Evolutionary conservation across 2,888 invertebrate species (phyloP).

Genomic region (Cantharis rustica): DNA sequence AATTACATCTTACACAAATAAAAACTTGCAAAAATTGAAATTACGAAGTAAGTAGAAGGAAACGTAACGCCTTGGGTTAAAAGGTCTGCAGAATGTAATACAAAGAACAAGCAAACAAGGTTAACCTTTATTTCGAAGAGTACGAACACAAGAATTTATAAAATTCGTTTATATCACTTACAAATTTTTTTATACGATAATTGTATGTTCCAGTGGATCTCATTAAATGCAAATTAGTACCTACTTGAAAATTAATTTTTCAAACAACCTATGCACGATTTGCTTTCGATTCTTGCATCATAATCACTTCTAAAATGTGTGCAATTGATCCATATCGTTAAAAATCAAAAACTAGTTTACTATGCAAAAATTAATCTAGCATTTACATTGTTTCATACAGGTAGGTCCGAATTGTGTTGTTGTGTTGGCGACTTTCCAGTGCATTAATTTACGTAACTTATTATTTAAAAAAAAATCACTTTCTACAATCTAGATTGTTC

Average conservation of each 20-base stretch:
- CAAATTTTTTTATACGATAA: not conserved
- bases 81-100: not conserved
- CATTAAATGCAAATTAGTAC: not conserved
- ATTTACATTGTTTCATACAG: not conserved
- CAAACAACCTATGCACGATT: not conserved
- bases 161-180: not conserved
- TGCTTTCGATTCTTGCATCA: not conserved
- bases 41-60: not conserved
- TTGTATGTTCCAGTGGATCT: not conserved
- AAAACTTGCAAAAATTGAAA: not conserved
- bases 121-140: not conserved
- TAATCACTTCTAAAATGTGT: not conserved
- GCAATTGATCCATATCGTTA: constrained; percentile 1
- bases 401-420: constrained; percentile 1
- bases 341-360: constrained; percentile 1
- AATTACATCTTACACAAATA: not conserved
- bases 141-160: not conserved
- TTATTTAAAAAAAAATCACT: constrained; percentile 2
- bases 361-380: constrained; percentile 1
- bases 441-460: constrained; percentile 4
- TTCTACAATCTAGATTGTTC: not conserved
- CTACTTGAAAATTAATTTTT: not conserved
- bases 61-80: not conserved
- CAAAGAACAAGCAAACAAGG: not conserved
- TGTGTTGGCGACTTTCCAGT: constrained; percentile 4